Percentiles rank a stretch among this genome's conserved stretches.
Evolutionary conservation across 1,140 invertebrate species (phyloP).

Genomic region (Trichonephila inaurata): DNA sequence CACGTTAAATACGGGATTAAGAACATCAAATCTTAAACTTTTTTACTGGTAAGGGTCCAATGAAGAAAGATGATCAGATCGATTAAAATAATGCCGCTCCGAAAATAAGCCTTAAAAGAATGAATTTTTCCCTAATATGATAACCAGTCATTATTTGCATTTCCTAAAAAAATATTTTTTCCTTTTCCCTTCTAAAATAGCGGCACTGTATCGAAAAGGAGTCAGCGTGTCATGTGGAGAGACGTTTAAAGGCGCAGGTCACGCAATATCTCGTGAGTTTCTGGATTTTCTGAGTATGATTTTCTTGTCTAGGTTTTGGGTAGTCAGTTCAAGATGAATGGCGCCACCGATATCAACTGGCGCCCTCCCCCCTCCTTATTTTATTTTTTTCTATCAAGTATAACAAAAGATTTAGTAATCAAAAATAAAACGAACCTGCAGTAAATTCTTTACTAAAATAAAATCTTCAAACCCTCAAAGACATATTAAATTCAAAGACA

Average conservation of each 20-base stretch:
- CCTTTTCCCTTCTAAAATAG: neutral
- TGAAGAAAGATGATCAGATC: no score
- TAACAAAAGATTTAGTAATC: no score
- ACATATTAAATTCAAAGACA: no score
- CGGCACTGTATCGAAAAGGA: slow-evolving; percentile 5
- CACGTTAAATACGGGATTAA: no score
- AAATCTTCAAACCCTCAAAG: no score
- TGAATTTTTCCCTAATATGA: neutral
- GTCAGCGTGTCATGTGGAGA: neutral
- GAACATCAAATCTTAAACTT: no score
- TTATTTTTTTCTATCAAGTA: no score
- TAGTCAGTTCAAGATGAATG: neutral
- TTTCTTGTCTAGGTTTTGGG: neutral
- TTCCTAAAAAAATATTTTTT: neutral
- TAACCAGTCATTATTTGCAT: neutral
- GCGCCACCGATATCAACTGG: neutral
- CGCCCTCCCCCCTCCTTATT: neutral
- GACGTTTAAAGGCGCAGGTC: neutral
- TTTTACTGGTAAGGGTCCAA: no score
- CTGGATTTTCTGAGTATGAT: neutral
- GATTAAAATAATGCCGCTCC: no score
- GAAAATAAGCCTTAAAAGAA: no score
- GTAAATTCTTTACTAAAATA: no score
- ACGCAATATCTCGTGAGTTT: neutral
- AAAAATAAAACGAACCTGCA: no score